A percentile compares a stretch with the other conserved stretches of the same genome.
These are phyloP conservation scores for Mnemiopsis leidyi DNA, from an alignment of 37 sponge, comb jelly and placozoan genomes.

Conservation along the genomic window DNA sequence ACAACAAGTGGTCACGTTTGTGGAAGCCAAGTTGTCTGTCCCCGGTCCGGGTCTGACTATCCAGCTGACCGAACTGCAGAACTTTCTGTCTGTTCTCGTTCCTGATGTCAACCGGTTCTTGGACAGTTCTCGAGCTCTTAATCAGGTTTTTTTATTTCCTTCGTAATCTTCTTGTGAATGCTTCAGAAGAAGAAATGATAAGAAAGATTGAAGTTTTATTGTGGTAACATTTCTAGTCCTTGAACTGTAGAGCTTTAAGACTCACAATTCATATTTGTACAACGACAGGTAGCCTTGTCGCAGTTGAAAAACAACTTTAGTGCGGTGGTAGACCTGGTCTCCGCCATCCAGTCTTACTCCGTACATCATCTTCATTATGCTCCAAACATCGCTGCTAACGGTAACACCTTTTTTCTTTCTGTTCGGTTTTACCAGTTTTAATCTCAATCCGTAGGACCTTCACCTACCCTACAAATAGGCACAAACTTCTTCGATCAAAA, in stretches of 20 bases:
- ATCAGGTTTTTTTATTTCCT: too few relatives aligned
- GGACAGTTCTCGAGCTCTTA: neutral
- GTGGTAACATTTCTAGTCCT: too few relatives aligned
- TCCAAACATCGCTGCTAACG: slow-evolving; percentile 47
- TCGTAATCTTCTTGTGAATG: too few relatives aligned
- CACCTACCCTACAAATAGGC: too few relatives aligned
- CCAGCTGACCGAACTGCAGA: slow-evolving; percentile 37
- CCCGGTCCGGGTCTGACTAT: neutral
- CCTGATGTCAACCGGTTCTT: slow-evolving; percentile 10
- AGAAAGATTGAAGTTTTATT: too few relatives aligned
- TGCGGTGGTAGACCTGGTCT: neutral
- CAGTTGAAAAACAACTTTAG: slow-evolving; percentile 27
- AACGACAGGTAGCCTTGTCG: slow-evolving; percentile 15
- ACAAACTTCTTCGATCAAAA: too few relatives aligned
- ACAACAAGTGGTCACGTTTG: slow-evolving; percentile 28
- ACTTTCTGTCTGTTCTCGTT: neutral
- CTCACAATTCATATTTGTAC: too few relatives aligned
- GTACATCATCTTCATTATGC: slow-evolving; percentile 51
- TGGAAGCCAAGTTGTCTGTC: neutral
- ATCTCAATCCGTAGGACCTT: too few relatives aligned
- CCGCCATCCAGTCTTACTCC: slow-evolving; percentile 20
- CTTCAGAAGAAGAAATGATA: too few relatives aligned
- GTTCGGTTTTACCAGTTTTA: too few relatives aligned
- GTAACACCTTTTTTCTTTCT: too few relatives aligned
- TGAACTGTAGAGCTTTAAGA: too few relatives aligned